A percentile compares a stretch with the other conserved stretches of the same genome.
phyloP scores from a whole-genome alignment of 1,140 invertebrate species.

The Tigriopus japonicus region DNA sequence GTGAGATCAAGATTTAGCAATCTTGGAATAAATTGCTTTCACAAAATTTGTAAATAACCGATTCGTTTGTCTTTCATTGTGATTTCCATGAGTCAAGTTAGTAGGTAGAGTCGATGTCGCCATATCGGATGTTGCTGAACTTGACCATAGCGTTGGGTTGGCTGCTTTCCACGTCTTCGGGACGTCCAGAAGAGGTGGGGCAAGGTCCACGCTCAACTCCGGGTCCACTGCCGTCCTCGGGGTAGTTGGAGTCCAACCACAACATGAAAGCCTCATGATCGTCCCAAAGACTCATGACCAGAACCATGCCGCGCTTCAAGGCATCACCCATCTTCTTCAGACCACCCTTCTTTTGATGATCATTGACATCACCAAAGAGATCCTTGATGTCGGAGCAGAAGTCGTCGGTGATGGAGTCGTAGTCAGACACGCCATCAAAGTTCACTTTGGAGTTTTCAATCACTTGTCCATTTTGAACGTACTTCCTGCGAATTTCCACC shows the following conservation, averaged over 20 bases:
- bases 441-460: slow-evolving; percentile 17
- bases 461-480: slow-evolving; percentile 16
- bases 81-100: neutral
- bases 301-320: slow-evolving; percentile 16
- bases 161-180: slow-evolving; percentile 16
- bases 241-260: slow-evolving; percentile 18
- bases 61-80: too few relatives aligned
- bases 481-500: slow-evolving; percentile 17
- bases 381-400: slow-evolving; percentile 15
- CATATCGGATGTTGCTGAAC: slow-evolving; percentile 17
- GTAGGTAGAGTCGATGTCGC: slow-evolving; percentile 16
- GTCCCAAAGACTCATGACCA: slow-evolving; percentile 19
- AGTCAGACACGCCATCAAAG: slow-evolving; percentile 13
- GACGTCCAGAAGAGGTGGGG: slow-evolving; percentile 16
- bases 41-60: too few relatives aligned
- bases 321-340: slow-evolving; percentile 17
- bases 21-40: too few relatives aligned
- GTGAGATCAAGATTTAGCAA: too few relatives aligned
- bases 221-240: slow-evolving; percentile 16
- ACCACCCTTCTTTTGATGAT: slow-evolving; percentile 16
- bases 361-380: slow-evolving; percentile 17
- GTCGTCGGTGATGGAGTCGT: slow-evolving; percentile 19
- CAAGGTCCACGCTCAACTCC: slow-evolving; percentile 18
- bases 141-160: slow-evolving; percentile 15
- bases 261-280: slow-evolving; percentile 19